Base-by-base conservation (phyloP, 2,797 vertebrate genomes). In the Etheostoma nigrum region DNA sequence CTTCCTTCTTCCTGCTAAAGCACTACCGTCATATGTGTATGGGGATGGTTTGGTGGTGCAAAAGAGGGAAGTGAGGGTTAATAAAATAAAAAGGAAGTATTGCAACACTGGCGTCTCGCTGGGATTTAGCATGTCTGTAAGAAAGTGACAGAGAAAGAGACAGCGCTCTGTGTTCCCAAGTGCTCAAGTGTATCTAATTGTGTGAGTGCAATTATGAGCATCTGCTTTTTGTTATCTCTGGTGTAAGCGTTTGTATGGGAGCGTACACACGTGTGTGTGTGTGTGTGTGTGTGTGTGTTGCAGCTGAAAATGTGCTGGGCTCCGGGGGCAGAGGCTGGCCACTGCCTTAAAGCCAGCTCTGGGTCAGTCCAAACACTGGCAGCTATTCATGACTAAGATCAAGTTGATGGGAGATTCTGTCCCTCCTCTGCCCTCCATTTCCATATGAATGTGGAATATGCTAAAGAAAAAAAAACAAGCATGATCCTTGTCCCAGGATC, bases 391-490 rank as follows among this genome's bases (percentile, higher is more conserved):
- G 95, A 95, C 95, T 96, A 97, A 11, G 96, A 97, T 98, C 96
- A 97, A 98, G 96, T 97, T 97, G 96, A 97, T 98, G 97, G 97
- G 97, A 98, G 97, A 97, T 96, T 97, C 96, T 96, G 96, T 95
- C 96, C 96, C 96, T 96, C 94, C 90, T 91, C 94, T 96, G 96
- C 95, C 96, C 96, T 90, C 91, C 89, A 99, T 99, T 97, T 98
- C 96, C 98, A 99, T 98, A 97, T 99, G 97, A 99, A 99, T 99
- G 96, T 95, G 94, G 96, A 96, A 97, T 97, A 97, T 97, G 97
- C 97, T 95, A 96, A 95, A 94, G 91, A 12, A 78, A 67, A 62
- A 62, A 84, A 70, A 83, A 80, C 75, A 84, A 81, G 78, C 95
- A 93, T 92, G 95, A 95, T 95, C 95, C 93, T 94, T 95, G 96